Percentiles rank a stretch among this genome's conserved stretches.
Conservation (phyloP, 2,113 vertebrate genomes). For the Podarcis cretensis region DNA sequence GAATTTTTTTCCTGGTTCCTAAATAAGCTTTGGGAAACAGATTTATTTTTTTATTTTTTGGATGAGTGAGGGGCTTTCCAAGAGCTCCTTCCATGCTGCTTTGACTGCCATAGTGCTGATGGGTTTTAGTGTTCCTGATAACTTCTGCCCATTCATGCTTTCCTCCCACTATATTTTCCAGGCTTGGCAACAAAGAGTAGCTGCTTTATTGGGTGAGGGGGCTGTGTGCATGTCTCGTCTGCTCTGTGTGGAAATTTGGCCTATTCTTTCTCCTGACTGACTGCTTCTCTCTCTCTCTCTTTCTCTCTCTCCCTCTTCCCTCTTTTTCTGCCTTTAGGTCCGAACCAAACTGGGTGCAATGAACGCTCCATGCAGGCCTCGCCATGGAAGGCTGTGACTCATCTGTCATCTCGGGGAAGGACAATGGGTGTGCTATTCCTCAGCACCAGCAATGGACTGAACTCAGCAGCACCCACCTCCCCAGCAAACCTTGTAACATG, state of each 20-base stretch:
- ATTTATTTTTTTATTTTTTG: too few species aligned
- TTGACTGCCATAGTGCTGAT: background rate
- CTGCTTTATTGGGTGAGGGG: fast-evolving
- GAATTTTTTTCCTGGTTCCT: too few species aligned
- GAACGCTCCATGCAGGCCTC: conserved; percentile 96
- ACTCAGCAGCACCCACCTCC: conserved; percentile 91
- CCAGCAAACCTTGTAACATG: conserved; percentile 87
- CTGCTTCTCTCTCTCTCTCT: conserved; percentile 49
- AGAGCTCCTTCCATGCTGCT: too few species aligned
- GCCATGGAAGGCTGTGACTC: conserved; percentile 99
- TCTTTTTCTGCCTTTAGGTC: conserved; percentile 68
- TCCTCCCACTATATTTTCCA: background rate
- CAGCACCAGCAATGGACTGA: conserved; percentile 98
- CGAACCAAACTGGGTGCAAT: conserved; percentile 95
- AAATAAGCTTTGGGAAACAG: background rate
- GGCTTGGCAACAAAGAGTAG: fast-evolving
- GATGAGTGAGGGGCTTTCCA: background rate
- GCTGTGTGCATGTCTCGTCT: fast-evolving
- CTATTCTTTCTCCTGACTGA: conserved; percentile 4
- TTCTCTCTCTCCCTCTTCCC: conserved; percentile 27
- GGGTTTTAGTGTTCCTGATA: too few species aligned
- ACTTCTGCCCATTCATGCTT: background rate
- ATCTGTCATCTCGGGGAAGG: conserved; percentile 98
- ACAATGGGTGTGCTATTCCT: conserved; percentile 94
- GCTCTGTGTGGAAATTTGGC: fast-evolving